Evolutionary conservation across 2,113 vertebrate genomes (phyloP).

Genomic region (Ardeotis arabs): DNA sequence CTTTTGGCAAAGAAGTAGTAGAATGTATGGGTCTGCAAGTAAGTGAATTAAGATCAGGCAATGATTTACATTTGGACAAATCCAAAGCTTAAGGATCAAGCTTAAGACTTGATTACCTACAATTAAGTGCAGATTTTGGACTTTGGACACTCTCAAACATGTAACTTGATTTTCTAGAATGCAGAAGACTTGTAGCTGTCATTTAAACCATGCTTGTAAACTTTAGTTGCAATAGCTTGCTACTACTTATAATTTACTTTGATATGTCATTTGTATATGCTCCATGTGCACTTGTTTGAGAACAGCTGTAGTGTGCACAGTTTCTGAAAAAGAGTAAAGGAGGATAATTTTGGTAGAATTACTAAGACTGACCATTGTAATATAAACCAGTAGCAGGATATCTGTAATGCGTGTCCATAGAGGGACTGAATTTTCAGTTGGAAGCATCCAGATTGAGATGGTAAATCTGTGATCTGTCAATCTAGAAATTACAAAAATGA

Average conservation of each 20-base stretch:
- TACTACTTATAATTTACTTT: background rate
- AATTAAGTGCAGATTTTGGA: background rate
- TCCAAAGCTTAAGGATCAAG: too few relatives aligned
- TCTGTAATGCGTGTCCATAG: background rate
- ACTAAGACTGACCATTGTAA: background rate
- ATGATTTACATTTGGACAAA: background rate
- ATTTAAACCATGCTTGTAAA: background rate
- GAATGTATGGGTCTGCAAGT: background rate
- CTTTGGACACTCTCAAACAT: background rate
- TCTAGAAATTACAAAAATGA: background rate
- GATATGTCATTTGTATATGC: background rate
- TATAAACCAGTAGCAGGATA: background rate
- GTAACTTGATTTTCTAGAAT: background rate
- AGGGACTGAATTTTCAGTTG: background rate
- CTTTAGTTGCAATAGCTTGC: background rate
- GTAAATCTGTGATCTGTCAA: background rate
- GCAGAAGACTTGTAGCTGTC: background rate
- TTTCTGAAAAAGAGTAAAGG: background rate
- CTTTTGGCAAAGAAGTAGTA: background rate
- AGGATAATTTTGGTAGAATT: background rate
- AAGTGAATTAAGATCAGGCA: background rate
- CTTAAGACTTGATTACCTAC: background rate
- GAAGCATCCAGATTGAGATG: background rate
- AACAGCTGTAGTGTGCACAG: background rate
- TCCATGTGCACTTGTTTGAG: background rate